Conservation (phyloP, 2,113 vertebrate genomes). For the Dermatemys mawii region DNA sequence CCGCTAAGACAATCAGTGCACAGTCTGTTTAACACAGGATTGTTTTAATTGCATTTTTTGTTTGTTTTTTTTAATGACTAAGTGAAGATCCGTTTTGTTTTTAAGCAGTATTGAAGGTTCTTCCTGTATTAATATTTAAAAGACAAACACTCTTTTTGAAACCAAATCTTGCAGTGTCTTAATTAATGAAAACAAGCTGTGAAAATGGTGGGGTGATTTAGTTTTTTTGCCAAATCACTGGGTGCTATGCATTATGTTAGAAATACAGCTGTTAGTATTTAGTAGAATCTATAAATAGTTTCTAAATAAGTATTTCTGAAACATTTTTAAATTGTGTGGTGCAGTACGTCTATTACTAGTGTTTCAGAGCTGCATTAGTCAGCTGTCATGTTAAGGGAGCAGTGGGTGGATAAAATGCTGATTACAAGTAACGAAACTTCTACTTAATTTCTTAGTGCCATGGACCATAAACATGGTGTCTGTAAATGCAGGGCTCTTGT, state of each 20-base stretch:
- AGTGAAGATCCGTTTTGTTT: background rate
- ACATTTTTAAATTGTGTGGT: background rate
- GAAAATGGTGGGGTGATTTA: background rate
- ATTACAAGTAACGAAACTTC: background rate
- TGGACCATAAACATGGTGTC: background rate
- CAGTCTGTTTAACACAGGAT: background rate
- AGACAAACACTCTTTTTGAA: background rate
- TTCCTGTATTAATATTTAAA: background rate
- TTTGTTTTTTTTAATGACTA: background rate
- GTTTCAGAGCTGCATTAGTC: background rate
- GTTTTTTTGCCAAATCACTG: background rate
- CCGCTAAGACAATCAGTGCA: background rate
- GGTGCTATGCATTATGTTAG: background rate
- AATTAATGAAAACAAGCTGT: background rate
- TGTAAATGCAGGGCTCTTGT: background rate
- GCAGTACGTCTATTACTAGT: background rate
- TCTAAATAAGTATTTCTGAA: background rate
- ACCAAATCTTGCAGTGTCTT: background rate
- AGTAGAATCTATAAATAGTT: background rate
- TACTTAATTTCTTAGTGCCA: background rate
- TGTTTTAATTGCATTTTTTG: background rate
- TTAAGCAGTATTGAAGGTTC: background rate
- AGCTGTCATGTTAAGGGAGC: background rate
- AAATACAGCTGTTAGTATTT: background rate
- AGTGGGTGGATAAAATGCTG: background rate